These are phyloP conservation scores for Vulpes lagopus DNA, from an alignment of 2,113 vertebrate genomes.

Conservation along the genomic window DNA sequence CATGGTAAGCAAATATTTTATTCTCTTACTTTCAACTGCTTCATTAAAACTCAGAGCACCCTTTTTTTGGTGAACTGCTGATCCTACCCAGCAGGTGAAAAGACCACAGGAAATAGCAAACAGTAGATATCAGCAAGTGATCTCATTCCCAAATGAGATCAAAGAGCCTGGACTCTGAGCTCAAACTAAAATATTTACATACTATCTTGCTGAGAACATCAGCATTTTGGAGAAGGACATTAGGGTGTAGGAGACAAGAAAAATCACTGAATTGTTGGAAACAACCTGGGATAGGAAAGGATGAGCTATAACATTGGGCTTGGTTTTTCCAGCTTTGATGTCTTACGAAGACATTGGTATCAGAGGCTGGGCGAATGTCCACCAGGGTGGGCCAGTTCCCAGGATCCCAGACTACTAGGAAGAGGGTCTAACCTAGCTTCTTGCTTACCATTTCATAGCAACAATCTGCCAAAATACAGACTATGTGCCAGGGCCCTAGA, in stretches of 20 bases:
- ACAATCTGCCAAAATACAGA: not conserved
- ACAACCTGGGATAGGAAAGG: not conserved
- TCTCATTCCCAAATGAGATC: not conserved
- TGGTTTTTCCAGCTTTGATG: constrained; percentile 32
- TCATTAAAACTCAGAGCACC: not conserved
- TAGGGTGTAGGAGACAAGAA: not conserved
- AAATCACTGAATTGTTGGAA: not conserved
- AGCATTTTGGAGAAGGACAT: not conserved
- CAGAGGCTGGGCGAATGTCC: not conserved
- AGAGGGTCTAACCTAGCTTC: not conserved
- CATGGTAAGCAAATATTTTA: not conserved
- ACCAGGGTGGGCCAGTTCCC: not conserved
- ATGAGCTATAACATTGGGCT: not conserved
- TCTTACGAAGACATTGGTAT: not conserved
- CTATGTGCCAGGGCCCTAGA: not conserved
- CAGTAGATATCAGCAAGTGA: not conserved
- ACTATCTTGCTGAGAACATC: not conserved
- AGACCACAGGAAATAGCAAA: not conserved
- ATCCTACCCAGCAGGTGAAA: not conserved
- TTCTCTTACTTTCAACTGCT: not conserved
- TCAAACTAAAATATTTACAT: not conserved
- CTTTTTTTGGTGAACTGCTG: not conserved
- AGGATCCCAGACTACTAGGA: not conserved
- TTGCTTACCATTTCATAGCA: not conserved
- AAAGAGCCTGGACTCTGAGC: not conserved